phyloP scores from a whole-genome alignment of 2,113 vertebrate species.

The Albula glossodonta region DNA sequence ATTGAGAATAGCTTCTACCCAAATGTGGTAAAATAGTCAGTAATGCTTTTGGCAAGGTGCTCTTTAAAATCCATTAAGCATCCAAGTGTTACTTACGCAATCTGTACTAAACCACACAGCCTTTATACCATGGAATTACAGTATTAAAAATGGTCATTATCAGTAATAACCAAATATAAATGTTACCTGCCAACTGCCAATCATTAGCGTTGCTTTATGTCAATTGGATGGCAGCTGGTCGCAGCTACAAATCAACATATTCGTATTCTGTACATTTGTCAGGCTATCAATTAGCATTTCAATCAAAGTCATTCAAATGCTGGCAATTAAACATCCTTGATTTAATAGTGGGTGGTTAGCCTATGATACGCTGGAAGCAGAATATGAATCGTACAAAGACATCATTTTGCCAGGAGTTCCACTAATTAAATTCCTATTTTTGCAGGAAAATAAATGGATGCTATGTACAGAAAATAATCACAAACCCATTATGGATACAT shows the following conservation, averaged over 20 bases:
- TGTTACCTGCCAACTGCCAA: background rate
- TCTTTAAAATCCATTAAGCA: no score
- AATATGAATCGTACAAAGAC: background rate
- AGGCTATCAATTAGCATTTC: background rate
- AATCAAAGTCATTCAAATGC: background rate
- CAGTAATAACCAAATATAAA: background rate
- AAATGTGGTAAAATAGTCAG: no score
- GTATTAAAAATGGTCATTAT: no score
- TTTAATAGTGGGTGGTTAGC: background rate
- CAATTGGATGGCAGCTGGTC: background rate
- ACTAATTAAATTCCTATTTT: constrained; percentile 36
- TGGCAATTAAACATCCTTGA: background rate
- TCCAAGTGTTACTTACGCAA: no score
- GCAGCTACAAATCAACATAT: background rate
- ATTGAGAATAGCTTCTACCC: no score
- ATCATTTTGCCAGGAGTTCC: constrained; percentile 44
- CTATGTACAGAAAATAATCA: background rate
- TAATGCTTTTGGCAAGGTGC: no score
- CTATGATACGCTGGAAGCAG: background rate
- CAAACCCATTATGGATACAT: constrained; percentile 10
- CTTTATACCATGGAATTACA: no score
- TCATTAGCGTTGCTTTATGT: background rate
- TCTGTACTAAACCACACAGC: no score
- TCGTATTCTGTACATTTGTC: background rate
- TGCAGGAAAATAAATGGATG: background rate